phyloP scores from a whole-genome alignment of 2,113 vertebrate genomes.

The Chiloscyllium plagiosum region DNA sequence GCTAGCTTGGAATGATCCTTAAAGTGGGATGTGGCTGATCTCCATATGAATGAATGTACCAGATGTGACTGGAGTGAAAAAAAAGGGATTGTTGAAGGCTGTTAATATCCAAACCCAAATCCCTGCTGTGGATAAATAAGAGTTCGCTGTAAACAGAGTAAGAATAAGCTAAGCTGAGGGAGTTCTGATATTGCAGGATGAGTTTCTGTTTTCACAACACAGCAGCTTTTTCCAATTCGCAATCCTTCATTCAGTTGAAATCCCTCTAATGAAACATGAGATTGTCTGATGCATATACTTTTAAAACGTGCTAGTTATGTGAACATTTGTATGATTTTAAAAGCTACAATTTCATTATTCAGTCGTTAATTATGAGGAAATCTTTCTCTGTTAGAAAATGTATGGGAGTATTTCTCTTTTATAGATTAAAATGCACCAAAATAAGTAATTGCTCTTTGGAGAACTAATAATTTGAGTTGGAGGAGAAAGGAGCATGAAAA shows the following conservation, averaged over 20 bases:
- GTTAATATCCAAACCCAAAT: not conserved
- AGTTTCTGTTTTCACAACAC: not conserved
- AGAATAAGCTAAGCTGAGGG: not conserved
- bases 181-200: not conserved
- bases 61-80: not conserved
- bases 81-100: not conserved
- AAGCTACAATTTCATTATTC: not conserved
- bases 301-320: not conserved
- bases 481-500: not conserved
- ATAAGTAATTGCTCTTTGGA: not conserved
- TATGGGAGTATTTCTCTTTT: not conserved
- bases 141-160: not conserved
- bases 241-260: not conserved
- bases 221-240: not conserved
- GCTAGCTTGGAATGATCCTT: not conserved
- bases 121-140: not conserved
- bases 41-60: slow-evolving; percentile 6
- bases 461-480: not conserved
- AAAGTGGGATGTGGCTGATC: not conserved
- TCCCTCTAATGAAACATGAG: not conserved
- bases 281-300: not conserved
- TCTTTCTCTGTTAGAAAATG: not conserved
- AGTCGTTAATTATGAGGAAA: not conserved
- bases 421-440: not conserved
- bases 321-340: not conserved